Evolutionary conservation across 2,888 invertebrate genomes (phyloP).

Genomic region (Pseudococcus viburni): DNA sequence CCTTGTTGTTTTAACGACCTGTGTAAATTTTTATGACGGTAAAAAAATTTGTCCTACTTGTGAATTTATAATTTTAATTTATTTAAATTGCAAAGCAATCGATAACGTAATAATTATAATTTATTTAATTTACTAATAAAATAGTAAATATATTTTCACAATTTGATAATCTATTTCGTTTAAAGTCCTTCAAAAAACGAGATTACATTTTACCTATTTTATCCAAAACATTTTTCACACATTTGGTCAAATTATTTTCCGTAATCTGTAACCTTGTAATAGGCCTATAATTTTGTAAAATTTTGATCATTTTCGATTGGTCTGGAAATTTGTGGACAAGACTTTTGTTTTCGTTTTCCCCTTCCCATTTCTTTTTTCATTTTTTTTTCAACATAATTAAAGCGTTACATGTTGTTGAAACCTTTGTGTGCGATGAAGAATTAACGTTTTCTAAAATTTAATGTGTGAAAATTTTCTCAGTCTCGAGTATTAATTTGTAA

Average conservation of each 20-base stretch:
- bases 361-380: constrained; percentile 45
- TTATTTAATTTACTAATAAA: background rate
- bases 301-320: constrained; percentile 65
- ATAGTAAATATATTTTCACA: no score
- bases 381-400: constrained; percentile 62
- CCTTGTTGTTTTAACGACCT: constrained; percentile 26
- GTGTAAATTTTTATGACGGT: constrained; percentile 35
- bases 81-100: background rate
- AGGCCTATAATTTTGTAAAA: constrained; percentile 64
- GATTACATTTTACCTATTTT: background rate
- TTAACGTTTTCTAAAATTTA: constrained; percentile 41
- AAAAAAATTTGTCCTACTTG: constrained; percentile 39
- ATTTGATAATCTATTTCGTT: background rate
- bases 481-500: constrained; percentile 9
- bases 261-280: constrained; percentile 58
- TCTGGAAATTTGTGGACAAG: constrained; percentile 66
- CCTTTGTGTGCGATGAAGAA: constrained; percentile 58
- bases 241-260: constrained; percentile 36
- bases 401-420: constrained; percentile 64
- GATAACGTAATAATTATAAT: background rate
- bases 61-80: background rate
- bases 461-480: constrained; percentile 15
- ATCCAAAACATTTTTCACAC: constrained; percentile 32
- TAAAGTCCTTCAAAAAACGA: background rate
- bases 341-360: constrained; percentile 64